Conservation (phyloP, 2,888 invertebrate genomes). For the Aleiodes leptofemur region DNA sequence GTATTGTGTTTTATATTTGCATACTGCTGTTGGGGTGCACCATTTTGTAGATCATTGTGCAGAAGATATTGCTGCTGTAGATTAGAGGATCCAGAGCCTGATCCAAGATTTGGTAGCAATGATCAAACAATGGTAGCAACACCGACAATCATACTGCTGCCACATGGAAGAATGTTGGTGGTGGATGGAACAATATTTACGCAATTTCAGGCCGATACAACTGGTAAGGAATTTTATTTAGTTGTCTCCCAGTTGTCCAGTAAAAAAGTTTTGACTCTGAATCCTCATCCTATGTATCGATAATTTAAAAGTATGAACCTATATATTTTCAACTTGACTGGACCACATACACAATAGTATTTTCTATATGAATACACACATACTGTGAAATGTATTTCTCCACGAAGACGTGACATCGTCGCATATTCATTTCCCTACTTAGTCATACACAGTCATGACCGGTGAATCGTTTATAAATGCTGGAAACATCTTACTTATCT, state of each 20-base stretch:
- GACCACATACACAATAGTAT: too few relatives aligned
- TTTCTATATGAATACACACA: too few relatives aligned
- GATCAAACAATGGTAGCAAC: slow-evolving; percentile 75
- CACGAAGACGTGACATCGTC: too few relatives aligned
- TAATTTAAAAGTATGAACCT: too few relatives aligned
- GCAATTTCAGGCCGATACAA: slow-evolving; percentile 74
- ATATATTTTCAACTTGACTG: too few relatives aligned
- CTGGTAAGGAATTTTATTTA: slow-evolving; percentile 58
- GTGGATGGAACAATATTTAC: slow-evolving; percentile 78
- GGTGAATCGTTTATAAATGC: too few relatives aligned
- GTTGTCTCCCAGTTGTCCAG: too few relatives aligned
- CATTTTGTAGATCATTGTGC: slow-evolving; percentile 77
- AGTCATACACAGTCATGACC: too few relatives aligned
- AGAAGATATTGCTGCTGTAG: slow-evolving; percentile 75
- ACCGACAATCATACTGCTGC: slow-evolving; percentile 78
- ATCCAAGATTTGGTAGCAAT: slow-evolving; percentile 64
- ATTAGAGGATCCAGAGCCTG: slow-evolving; percentile 74
- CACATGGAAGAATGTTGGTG: slow-evolving; percentile 78
- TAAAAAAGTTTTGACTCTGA: slow-evolving; percentile 56
- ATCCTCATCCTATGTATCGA: too few relatives aligned
- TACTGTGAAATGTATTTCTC: too few relatives aligned
- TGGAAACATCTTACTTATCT: too few relatives aligned
- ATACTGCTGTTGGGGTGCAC: slow-evolving; percentile 79
- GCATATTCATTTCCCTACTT: too few relatives aligned
- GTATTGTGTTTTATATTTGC: slow-evolving; percentile 78